Conservation (phyloP, 2,113 vertebrate genomes). For the Nannospalax galili region DNA sequence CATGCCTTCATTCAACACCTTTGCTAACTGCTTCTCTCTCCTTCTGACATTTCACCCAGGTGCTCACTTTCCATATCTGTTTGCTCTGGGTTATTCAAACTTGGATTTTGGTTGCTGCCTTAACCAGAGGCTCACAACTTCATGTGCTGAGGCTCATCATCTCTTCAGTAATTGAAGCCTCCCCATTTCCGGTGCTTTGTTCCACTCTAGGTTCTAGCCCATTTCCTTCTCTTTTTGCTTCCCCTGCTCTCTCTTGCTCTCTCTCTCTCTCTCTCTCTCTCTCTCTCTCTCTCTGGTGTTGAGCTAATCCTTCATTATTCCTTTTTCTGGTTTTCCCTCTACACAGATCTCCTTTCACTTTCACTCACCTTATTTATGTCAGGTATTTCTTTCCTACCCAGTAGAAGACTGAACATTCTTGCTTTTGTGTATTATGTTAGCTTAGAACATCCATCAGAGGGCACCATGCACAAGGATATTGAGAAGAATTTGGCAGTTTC, state of each 20-base stretch:
- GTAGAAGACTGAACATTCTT: background rate
- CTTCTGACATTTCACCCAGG: slow-evolving; percentile 27
- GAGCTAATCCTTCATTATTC: background rate
- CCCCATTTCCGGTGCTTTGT: slow-evolving; percentile 36
- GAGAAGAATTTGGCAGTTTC: background rate
- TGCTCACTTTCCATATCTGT: slow-evolving; percentile 13
- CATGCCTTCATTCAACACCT: background rate
- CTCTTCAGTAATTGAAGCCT: slow-evolving; percentile 22
- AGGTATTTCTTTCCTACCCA: background rate
- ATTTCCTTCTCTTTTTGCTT: background rate
- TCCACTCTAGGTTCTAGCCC: background rate
- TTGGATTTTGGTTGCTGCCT: slow-evolving; percentile 32
- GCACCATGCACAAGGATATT: background rate
- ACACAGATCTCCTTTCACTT: background rate
- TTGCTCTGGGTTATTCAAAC: slow-evolving; percentile 10
- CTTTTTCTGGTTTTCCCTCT: background rate
- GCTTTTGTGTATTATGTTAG: background rate
- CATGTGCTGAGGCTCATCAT: slow-evolving; percentile 16
- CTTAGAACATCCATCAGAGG: slow-evolving; percentile 38
- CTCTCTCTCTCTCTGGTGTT: background rate
- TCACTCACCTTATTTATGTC: background rate
- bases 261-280: background rate
- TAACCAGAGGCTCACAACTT: slow-evolving; percentile 2
- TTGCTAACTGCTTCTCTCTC: background rate
- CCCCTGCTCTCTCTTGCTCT: background rate